Percentiles rank a stretch among this genome's conserved stretches.
phyloP scores from a whole-genome alignment of 2,113 vertebrate genomes.

The Strix uralensis region DNA sequence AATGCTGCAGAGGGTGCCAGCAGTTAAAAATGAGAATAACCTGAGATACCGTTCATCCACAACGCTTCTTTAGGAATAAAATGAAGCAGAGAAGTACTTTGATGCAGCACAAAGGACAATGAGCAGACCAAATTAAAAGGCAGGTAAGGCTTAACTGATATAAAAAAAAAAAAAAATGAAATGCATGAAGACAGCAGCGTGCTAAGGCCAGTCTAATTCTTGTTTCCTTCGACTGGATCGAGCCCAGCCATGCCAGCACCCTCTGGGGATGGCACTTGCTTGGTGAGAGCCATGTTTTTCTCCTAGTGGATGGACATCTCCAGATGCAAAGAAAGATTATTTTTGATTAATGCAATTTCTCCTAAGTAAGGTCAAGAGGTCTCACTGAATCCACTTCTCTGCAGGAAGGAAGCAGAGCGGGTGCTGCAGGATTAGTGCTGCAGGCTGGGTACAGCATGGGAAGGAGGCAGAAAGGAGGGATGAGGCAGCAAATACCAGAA shows the following conservation, averaged over 20 bases:
- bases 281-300: fast-evolving
- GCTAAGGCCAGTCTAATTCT: no score
- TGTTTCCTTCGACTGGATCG: fast-evolving
- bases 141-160: background rate
- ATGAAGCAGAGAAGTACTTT: background rate
- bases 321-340: background rate
- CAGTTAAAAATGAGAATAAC: background rate
- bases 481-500: background rate
- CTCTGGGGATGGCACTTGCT: background rate
- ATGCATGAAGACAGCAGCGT: background rate
- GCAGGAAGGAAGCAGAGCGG: background rate
- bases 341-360: background rate
- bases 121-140: background rate
- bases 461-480: background rate
- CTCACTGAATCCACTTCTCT: background rate
- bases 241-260: background rate
- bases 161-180: background rate
- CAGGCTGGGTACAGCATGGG: background rate
- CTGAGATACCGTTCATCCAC: fast-evolving
- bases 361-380: background rate
- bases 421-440: background rate
- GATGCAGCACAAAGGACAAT: background rate
- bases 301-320: background rate
- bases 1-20: background rate
- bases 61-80: fast-evolving